Conservation (phyloP, 2,888 invertebrate genomes). For the Laothoe populi region DNA sequence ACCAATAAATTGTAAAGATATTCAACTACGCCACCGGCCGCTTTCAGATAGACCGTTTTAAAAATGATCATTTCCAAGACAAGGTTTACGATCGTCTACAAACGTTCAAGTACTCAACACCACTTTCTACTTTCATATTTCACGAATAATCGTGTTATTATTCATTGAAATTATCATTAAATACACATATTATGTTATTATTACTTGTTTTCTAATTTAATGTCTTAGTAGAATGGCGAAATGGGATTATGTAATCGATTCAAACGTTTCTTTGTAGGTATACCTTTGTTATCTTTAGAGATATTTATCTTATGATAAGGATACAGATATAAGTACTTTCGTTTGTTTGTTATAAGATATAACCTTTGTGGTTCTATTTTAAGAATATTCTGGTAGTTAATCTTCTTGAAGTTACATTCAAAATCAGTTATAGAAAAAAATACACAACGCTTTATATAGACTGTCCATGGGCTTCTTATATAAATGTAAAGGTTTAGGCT, state of each 20-base stretch:
- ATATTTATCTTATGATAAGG: slow-evolving; percentile 9
- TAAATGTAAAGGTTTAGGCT: no score
- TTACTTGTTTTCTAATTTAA: slow-evolving; percentile 12
- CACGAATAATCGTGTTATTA: slow-evolving; percentile 14
- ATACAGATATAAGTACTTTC: slow-evolving; percentile 1
- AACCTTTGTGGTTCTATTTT: background rate
- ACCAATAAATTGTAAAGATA: no score
- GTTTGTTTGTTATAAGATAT: background rate
- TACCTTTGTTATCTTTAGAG: background rate
- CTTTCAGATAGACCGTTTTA: background rate
- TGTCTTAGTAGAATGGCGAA: background rate
- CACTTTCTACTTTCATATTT: slow-evolving; percentile 24
- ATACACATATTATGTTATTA: background rate
- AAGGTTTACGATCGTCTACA: slow-evolving; percentile 23
- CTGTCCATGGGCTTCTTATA: no score
- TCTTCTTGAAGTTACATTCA: no score
- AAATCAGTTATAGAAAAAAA: no score
- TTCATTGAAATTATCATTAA: slow-evolving; percentile 21
- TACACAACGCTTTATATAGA: no score
- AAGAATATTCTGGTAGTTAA: no score
- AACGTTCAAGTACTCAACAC: slow-evolving; percentile 1
- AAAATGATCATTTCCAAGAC: slow-evolving; percentile 4
- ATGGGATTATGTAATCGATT: slow-evolving; percentile 3
- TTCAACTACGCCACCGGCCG: slow-evolving; percentile 25
- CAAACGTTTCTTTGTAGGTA: background rate